Evolutionary conservation across 2,113 vertebrate species (phyloP).

Genomic region (Polypterus senegalus): DNA sequence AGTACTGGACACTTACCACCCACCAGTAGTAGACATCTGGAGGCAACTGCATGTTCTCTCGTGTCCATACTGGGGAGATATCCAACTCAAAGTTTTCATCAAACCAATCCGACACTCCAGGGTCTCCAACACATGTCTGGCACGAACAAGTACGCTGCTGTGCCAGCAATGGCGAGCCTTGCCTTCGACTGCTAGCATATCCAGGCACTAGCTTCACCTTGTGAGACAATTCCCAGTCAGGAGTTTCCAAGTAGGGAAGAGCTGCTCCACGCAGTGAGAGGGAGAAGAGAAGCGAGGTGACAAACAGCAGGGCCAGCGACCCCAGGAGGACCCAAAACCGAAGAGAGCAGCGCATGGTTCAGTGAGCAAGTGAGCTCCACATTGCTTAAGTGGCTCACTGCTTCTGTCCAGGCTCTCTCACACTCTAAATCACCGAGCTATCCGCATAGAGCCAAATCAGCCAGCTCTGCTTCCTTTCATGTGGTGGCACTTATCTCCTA

Average conservation of each 20-base stretch:
- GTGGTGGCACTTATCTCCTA: no score
- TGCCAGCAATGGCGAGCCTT: constrained; percentile 33
- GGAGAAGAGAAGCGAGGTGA: constrained; percentile 91
- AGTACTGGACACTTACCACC: constrained; percentile 71
- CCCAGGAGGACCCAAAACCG: constrained; percentile 77
- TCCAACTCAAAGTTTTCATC: constrained; percentile 71
- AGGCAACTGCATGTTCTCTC: constrained; percentile 78
- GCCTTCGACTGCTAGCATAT: constrained; percentile 58
- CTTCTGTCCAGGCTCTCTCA: no score
- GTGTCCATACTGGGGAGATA: constrained; percentile 84
- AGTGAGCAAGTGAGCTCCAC: not conserved
- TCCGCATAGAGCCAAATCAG: no score
- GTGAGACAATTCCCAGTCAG: constrained; percentile 57
- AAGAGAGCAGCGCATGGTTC: constrained; percentile 74
- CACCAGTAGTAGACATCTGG: constrained; percentile 92
- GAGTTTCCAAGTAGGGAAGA: constrained; percentile 69
- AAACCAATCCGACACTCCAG: constrained; percentile 68
- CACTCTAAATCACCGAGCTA: no score
- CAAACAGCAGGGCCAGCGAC: constrained; percentile 70
- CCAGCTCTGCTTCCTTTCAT: no score
- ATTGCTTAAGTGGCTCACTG: not conserved
- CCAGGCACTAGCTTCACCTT: constrained; percentile 81
- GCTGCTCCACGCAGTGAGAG: constrained; percentile 72
- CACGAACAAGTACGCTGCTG: constrained; percentile 67
- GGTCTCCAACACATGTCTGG: constrained; percentile 61